Evolutionary conservation across 1,140 invertebrate species (phyloP).

Genomic region (Melanaphis sacchari): DNA sequence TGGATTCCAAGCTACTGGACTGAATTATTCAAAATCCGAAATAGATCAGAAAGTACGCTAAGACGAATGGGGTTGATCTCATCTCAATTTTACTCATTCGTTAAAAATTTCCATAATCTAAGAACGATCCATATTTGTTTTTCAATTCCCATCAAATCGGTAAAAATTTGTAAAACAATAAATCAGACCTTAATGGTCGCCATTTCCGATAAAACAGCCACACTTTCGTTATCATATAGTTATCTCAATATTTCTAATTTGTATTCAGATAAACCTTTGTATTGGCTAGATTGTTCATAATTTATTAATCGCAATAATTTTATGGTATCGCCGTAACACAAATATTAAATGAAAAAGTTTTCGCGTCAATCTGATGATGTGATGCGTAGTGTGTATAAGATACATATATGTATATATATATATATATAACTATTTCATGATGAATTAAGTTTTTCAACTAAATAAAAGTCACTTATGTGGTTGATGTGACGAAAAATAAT

Average conservation of each 20-base stretch:
- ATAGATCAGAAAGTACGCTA: neutral
- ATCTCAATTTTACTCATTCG: neutral
- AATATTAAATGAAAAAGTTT: too few relatives aligned
- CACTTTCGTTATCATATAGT: neutral
- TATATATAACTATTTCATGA: too few relatives aligned
- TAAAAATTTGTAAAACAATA: neutral
- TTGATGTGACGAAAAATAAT: too few relatives aligned
- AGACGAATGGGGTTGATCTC: neutral
- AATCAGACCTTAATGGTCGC: neutral
- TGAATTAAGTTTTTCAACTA: too few relatives aligned
- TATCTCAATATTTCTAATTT: neutral
- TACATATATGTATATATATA: too few relatives aligned
- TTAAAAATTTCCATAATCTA: neutral
- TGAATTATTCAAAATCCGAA: neutral
- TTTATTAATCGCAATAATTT: too few relatives aligned
- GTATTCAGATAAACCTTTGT: neutral
- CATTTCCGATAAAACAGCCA: neutral
- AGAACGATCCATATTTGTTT: neutral
- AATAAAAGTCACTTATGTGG: too few relatives aligned
- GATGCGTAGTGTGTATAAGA: too few relatives aligned
- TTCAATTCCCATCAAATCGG: neutral
- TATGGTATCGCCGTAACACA: too few relatives aligned
- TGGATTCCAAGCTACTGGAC: neutral
- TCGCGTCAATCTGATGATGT: too few relatives aligned
- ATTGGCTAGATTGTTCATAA: too few relatives aligned